Percentiles rank a stretch among this genome's conserved stretches.
Conservation (phyloP, 2,888 invertebrate species). For the Clitarchus hookeri region DNA sequence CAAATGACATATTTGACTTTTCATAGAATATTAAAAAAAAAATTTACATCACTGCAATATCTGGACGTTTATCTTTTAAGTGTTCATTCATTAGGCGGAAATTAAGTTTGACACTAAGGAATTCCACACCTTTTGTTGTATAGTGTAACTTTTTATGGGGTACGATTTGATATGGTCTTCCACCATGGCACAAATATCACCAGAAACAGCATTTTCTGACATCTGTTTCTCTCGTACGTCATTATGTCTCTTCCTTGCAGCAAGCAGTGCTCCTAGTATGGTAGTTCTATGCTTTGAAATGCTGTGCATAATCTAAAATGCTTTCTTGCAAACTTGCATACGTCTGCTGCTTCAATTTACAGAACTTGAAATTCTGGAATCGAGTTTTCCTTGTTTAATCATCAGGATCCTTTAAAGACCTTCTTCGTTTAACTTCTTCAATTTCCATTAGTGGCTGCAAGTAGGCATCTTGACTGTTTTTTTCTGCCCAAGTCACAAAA, state of each 20-base stretch:
- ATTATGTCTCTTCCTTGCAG: slow-evolving; percentile 3
- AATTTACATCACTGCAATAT: too few relatives aligned
- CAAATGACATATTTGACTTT: too few relatives aligned
- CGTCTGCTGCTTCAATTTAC: too few relatives aligned
- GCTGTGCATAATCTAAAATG: not conserved
- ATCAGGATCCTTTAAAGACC: slow-evolving; percentile 3
- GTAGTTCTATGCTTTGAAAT: not conserved
- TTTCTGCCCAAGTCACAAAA: not conserved
- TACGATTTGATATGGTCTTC: not conserved
- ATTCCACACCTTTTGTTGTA: too few relatives aligned
- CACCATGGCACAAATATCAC: not conserved
- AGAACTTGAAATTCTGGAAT: too few relatives aligned
- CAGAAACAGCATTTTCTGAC: not conserved
- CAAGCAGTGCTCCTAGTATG: not conserved
- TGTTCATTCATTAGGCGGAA: too few relatives aligned
- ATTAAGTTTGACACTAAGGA: too few relatives aligned
- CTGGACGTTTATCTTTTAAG: too few relatives aligned
- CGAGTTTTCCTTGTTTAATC: not conserved
- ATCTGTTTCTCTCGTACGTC: not conserved
- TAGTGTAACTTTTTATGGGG: too few relatives aligned
- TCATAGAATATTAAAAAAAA: too few relatives aligned
- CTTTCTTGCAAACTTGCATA: too few relatives aligned
- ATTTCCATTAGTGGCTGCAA: not conserved
- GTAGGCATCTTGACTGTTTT: not conserved
- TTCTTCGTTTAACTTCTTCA: not conserved